Conservation (phyloP, 2,888 invertebrate genomes). For the Teinopalpus imperialis region DNA sequence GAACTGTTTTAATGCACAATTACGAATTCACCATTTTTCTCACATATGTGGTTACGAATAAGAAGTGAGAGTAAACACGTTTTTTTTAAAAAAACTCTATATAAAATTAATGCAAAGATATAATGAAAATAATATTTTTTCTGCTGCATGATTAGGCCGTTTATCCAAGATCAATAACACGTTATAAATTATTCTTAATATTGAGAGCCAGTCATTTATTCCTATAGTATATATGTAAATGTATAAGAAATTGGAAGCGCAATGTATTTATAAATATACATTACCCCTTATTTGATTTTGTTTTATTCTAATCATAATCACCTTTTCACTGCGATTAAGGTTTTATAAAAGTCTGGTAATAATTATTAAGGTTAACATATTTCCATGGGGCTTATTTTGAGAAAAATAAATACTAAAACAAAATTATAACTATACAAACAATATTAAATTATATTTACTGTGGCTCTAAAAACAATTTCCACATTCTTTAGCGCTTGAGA, state of each 20-base stretch:
- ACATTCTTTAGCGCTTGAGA: slow-evolving; percentile 20
- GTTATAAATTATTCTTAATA: slow-evolving; percentile 20
- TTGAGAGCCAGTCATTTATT: slow-evolving; percentile 58
- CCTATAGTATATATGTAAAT: slow-evolving; percentile 38
- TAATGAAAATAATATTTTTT: neutral
- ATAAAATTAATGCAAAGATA: neutral
- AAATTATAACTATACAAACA: slow-evolving; percentile 18
- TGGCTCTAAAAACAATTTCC: neutral
- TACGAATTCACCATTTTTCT: slow-evolving; percentile 4
- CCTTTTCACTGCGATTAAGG: neutral
- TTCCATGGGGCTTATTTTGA: no score
- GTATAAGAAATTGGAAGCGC: slow-evolving; percentile 18
- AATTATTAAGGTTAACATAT: neutral
- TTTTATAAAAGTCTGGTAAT: neutral
- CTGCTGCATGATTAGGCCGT: slow-evolving; percentile 18
- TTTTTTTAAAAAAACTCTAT: neutral
- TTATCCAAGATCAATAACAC: slow-evolving; percentile 20
- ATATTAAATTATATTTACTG: slow-evolving; percentile 16
- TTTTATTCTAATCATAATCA: slow-evolving; percentile 5
- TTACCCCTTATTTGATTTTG: neutral
- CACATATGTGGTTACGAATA: slow-evolving; percentile 8
- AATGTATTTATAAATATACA: slow-evolving; percentile 16
- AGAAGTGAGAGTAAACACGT: slow-evolving; percentile 1
- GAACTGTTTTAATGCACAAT: slow-evolving; percentile 14
- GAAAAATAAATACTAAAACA: slow-evolving; percentile 21